phyloP scores from a whole-genome alignment of 2,888 invertebrate genomes.

The Meiosimyza platycephala region DNA sequence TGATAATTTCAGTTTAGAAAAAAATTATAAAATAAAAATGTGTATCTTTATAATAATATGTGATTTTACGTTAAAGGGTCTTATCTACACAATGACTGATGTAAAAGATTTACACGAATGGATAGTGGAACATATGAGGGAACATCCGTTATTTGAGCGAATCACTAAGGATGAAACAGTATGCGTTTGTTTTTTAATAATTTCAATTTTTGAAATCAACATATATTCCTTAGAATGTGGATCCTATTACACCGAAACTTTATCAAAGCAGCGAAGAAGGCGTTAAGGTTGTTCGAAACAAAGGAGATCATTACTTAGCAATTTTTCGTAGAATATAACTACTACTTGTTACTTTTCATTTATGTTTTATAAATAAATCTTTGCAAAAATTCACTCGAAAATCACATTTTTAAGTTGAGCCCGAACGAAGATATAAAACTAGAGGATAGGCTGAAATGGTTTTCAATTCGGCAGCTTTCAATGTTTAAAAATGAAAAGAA shows the following conservation, averaged over 20 bases:
- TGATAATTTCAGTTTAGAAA: constrained; percentile 39
- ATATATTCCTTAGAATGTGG: constrained; percentile 71
- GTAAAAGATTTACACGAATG: constrained; percentile 96
- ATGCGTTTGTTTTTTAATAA: constrained; percentile 53
- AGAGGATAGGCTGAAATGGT: too few relatives aligned
- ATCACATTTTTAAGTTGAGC: too few relatives aligned
- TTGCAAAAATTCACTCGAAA: too few relatives aligned
- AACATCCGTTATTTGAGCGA: constrained; percentile 89
- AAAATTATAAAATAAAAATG: too few relatives aligned
- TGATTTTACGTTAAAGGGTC: constrained; percentile 72
- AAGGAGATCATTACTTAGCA: constrained; percentile 93
- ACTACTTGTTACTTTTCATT: too few relatives aligned
- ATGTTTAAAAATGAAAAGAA: too few relatives aligned
- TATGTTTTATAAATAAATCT: too few relatives aligned
- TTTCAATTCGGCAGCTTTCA: too few relatives aligned
- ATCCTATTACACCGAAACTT: constrained; percentile 89
- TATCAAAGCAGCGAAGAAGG: constrained; percentile 97
- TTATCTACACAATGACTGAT: constrained; percentile 97
- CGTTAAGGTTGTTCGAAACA: constrained; percentile 95
- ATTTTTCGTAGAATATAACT: constrained; percentile 78
- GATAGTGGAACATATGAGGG: constrained; percentile 93
- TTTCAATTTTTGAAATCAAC: constrained; percentile 7
- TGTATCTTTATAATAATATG: too few relatives aligned
- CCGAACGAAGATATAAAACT: too few relatives aligned
- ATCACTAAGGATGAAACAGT: constrained; percentile 82